These are phyloP conservation scores for Macrobrachium rosenbergii DNA, from an alignment of 1,140 invertebrate species.

Conservation along the genomic window DNA sequence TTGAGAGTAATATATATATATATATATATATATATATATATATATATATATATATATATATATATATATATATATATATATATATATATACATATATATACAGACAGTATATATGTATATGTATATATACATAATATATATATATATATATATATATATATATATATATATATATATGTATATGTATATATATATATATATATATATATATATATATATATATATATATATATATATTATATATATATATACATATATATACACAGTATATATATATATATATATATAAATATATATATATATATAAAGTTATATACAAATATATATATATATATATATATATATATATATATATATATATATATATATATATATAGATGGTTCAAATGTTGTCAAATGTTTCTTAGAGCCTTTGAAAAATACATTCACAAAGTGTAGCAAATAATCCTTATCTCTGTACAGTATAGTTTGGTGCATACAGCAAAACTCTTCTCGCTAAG, in stretches of 20 bases:
- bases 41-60: slow-evolving; percentile 12
- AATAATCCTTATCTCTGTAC: background rate
- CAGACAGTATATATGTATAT: background rate
- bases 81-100: slow-evolving; percentile 22
- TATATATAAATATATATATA: slow-evolving; percentile 43
- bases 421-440: background rate
- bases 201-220: slow-evolving; percentile 14
- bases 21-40: slow-evolving; percentile 10
- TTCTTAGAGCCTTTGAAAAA: no score
- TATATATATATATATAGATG: slow-evolving; percentile 37
- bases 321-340: slow-evolving; percentile 13
- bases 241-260: slow-evolving; percentile 10
- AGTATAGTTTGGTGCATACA: no score
- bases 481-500: no score
- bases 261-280: slow-evolving; percentile 41
- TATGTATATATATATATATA: background rate
- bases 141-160: slow-evolving; percentile 39
- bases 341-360: slow-evolving; percentile 34
- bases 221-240: background rate
- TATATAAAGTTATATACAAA: background rate
- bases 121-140: slow-evolving; percentile 27
- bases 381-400: no score
- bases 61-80: slow-evolving; percentile 18
- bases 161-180: slow-evolving; percentile 6
- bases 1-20: background rate